Evolutionary conservation across 2,797 vertebrate genomes (phyloP).

Genomic region (Sebastes glaucus): DNA sequence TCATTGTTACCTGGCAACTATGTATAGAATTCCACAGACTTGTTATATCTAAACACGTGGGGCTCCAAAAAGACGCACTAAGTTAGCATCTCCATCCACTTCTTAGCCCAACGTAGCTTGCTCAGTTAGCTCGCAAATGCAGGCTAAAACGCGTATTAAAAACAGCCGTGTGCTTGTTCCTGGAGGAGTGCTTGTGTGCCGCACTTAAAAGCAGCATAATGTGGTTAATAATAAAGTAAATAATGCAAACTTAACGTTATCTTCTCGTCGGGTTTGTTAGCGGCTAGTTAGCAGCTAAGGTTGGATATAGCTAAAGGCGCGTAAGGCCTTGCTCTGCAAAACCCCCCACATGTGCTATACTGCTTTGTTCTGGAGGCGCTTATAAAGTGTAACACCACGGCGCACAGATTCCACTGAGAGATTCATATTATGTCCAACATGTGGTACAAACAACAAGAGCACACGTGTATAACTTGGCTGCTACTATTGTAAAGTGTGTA

Average conservation of each 20-base stretch:
- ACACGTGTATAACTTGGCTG: background rate
- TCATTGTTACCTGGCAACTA: no score
- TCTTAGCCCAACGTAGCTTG: no score
- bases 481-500: background rate
- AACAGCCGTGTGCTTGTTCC: no score
- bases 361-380: conserved; percentile 90
- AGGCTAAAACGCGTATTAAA: no score
- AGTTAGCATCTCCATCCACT: no score
- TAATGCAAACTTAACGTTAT: background rate
- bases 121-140: no score
- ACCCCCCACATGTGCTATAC: conserved; percentile 81
- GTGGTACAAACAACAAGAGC: background rate
- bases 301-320: conserved; percentile 56
- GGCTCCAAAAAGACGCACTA: no score
- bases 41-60: no score
- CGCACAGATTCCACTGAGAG: conserved; percentile 22
- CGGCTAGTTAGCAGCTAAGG: conserved; percentile 38
- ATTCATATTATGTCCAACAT: background rate
- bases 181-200: no score
- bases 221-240: background rate
- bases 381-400: conserved; percentile 44
- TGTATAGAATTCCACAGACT: no score
- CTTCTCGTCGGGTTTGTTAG: conserved; percentile 14
- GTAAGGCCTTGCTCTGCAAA: conserved; percentile 77
- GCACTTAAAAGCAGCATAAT: no score